phyloP scores from a whole-genome alignment of 1,140 invertebrate genomes.

The Goniozus legneri region DNA sequence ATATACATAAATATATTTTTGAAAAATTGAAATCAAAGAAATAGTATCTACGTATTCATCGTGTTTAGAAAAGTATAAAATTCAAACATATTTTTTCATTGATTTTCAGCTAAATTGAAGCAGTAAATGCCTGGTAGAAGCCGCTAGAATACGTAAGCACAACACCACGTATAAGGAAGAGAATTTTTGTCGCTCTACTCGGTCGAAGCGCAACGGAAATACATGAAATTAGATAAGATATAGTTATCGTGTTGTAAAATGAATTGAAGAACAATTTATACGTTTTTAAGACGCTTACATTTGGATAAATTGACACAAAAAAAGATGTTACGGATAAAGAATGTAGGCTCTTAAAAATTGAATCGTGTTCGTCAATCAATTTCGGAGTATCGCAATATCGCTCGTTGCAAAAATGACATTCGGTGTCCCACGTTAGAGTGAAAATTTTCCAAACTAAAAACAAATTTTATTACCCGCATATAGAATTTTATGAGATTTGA shows the following conservation, averaged over 20 bases:
- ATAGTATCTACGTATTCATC: no score
- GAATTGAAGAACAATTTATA: constrained; percentile 25
- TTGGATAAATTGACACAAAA: constrained; percentile 15
- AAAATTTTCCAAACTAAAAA: no score
- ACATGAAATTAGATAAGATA: constrained; percentile 29
- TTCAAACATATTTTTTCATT: constrained; percentile 8
- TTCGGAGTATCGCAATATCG: constrained; percentile 34
- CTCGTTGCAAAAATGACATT: constrained; percentile 32
- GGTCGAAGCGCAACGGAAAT: constrained; percentile 49
- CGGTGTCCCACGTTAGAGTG: constrained; percentile 43
- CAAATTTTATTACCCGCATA: no score
- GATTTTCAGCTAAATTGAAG: constrained; percentile 51
- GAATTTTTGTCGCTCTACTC: constrained; percentile 52
- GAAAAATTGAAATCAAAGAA: no score
- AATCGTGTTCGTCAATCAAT: constrained; percentile 30
- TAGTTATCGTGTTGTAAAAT: constrained; percentile 29
- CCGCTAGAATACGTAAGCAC: constrained; percentile 24
- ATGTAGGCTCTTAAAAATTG: constrained; percentile 26
- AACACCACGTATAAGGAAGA: constrained; percentile 33
- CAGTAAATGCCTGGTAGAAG: constrained; percentile 36
- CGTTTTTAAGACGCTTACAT: constrained; percentile 28
- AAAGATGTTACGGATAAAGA: constrained; percentile 16
- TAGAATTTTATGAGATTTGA: no score
- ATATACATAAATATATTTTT: no score
- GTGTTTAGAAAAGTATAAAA: background rate